These are phyloP conservation scores for Molossus molossus DNA, from an alignment of 2,797 vertebrate species.

Conservation along the genomic window DNA sequence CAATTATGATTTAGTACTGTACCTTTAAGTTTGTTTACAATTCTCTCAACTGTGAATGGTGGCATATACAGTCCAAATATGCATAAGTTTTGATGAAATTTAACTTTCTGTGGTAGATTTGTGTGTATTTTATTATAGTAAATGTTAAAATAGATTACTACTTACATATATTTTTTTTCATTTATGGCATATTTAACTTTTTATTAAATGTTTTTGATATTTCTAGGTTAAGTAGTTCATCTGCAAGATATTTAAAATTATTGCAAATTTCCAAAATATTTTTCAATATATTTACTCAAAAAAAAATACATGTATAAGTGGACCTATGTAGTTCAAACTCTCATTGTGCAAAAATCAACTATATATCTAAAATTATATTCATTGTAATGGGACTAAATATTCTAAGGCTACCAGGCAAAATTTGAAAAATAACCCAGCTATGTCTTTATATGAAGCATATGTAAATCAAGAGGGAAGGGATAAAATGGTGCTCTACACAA, in stretches of 20 bases:
- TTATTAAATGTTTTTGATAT: background rate
- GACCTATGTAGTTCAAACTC: background rate
- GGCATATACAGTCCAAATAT: background rate
- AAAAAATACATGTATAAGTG: background rate
- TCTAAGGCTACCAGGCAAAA: background rate
- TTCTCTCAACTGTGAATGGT: background rate
- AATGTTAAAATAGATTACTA: background rate
- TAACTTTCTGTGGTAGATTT: background rate
- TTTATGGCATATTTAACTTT: background rate
- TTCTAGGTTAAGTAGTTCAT: background rate
- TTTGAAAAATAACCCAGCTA: conserved; percentile 6
- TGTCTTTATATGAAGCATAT: conserved; percentile 4
- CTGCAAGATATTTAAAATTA: background rate
- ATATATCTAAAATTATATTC: background rate
- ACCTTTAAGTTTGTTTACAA: background rate
- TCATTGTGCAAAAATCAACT: background rate
- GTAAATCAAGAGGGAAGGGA: background rate
- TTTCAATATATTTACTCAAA: background rate
- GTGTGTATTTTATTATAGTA: background rate
- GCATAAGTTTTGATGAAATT: background rate
- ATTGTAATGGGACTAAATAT: conserved; percentile 21
- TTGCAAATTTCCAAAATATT: background rate
- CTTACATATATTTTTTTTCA: background rate
- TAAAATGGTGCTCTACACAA: background rate
- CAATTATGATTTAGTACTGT: background rate